Conservation (phyloP, 2,888 invertebrate species). For the Drosophila dives region DNA sequence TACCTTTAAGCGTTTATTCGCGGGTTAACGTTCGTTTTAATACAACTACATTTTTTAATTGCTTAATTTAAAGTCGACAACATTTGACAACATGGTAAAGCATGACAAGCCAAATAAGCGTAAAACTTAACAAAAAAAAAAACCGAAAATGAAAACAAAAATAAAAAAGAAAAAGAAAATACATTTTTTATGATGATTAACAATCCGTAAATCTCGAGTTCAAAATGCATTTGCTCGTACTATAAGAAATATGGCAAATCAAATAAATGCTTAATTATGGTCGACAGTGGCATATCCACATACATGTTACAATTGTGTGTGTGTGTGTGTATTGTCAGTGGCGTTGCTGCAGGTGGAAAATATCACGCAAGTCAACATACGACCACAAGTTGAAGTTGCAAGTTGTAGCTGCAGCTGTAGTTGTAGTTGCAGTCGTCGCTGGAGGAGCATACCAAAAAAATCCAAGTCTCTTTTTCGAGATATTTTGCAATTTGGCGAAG, state of each 20-base stretch:
- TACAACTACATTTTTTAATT: conserved; percentile 69
- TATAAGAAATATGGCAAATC: conserved; percentile 77
- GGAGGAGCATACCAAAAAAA: conserved; percentile 34
- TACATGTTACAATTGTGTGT: conserved; percentile 15
- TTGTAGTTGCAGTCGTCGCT: not conserved
- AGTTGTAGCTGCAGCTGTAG: conserved; percentile 21
- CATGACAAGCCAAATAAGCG: conserved; percentile 56
- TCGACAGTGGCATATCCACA: conserved; percentile 44
- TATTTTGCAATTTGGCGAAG: conserved; percentile 75
- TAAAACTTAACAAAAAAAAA: conserved; percentile 16
- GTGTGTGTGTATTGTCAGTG: conserved; percentile 57
- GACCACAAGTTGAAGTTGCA: conserved; percentile 20
- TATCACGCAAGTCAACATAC: conserved; percentile 77
- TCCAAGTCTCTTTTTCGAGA: conserved; percentile 44
- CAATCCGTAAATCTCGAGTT: conserved; percentile 65
- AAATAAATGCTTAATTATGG: conserved; percentile 81
- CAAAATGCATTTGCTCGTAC: conserved; percentile 62
- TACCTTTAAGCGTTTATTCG: not conserved
- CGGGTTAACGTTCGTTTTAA: conserved; percentile 75
- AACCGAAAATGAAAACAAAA: conserved; percentile 33
- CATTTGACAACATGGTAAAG: conserved; percentile 67
- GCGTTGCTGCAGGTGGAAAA: conserved; percentile 77
- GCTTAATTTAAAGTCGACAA: conserved; percentile 74
- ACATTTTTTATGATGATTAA: conserved; percentile 67
- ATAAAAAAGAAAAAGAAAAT: conserved; percentile 38